Percentiles rank a stretch among this genome's conserved stretches.
phyloP scores from a whole-genome alignment of 1,140 invertebrate genomes.

The Scaptomyza graminum region DNA sequence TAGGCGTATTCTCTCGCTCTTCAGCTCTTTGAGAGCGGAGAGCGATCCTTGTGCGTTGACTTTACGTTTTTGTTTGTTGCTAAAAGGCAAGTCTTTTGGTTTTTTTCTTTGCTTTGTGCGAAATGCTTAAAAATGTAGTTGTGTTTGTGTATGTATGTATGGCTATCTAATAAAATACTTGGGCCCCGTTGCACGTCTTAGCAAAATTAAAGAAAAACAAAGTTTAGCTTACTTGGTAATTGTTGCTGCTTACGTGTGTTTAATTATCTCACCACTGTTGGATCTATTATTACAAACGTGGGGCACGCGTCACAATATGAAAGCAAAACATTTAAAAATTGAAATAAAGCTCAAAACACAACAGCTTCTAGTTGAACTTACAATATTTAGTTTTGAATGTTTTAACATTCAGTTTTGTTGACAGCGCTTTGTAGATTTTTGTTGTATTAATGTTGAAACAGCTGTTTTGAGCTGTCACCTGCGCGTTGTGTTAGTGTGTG shows the following conservation, averaged over 20 bases:
- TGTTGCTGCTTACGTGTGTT: constrained; percentile 36
- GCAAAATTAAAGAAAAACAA: constrained; percentile 60
- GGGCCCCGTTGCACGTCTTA: constrained; percentile 63
- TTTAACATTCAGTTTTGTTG: constrained; percentile 34
- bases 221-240: constrained; percentile 55
- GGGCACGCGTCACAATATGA: constrained; percentile 49
- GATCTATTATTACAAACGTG: constrained; percentile 42
- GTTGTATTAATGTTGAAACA: constrained; percentile 70
- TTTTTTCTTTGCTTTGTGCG: constrained; percentile 26
- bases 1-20: constrained; percentile 28
- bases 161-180: constrained; percentile 51
- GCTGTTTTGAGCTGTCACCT: constrained; percentile 70
- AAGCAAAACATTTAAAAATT: constrained; percentile 57
- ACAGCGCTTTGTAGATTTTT: constrained; percentile 36
- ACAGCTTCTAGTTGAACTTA: constrained; percentile 48
- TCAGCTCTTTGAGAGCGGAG: constrained; percentile 25
- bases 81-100: constrained; percentile 23
- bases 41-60: constrained; percentile 25
- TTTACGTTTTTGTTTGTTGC: constrained; percentile 18
- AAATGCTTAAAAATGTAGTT: constrained; percentile 20
- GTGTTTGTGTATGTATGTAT: constrained; percentile 37
- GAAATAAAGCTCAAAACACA: constrained; percentile 39
- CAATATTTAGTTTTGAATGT: constrained; percentile 42
- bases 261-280: constrained; percentile 45
- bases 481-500: constrained; percentile 16